Conservation (phyloP, 2,113 vertebrate species). For the Neotoma lepida region DNA sequence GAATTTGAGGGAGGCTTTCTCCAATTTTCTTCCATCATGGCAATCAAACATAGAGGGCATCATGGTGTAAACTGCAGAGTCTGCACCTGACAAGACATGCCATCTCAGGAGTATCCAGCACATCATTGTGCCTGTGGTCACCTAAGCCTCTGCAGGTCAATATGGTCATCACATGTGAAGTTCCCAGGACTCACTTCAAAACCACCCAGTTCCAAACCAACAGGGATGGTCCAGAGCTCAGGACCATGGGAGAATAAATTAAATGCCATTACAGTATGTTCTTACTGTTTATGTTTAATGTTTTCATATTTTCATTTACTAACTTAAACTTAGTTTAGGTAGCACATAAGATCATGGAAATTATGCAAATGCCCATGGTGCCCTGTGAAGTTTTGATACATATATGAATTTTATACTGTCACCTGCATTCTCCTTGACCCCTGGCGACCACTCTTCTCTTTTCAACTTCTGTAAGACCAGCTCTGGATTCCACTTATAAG, state of each 20-base stretch:
- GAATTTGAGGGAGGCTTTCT: neutral
- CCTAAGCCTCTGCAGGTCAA: no score
- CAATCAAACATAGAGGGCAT: neutral
- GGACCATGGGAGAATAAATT: neutral
- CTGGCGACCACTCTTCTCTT: neutral
- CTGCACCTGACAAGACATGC: neutral
- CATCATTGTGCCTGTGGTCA: rapidly evolving
- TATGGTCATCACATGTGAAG: rapidly evolving
- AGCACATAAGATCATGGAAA: no score
- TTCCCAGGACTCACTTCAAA: neutral
- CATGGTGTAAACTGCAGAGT: neutral
- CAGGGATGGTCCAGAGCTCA: neutral
- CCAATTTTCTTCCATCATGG: neutral
- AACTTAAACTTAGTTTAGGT: neutral
- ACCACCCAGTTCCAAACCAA: neutral
- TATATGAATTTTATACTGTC: neutral
- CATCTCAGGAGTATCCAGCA: neutral
- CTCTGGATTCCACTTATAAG: neutral
- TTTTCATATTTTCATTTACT: neutral
- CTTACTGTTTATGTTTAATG: neutral
- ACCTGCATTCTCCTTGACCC: neutral
- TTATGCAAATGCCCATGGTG: neutral
- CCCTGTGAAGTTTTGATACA: neutral
- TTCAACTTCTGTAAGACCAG: neutral
- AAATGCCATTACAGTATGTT: neutral